phyloP scores from a whole-genome alignment of 2,113 vertebrate species.

The Phylloscopus trochilus region DNA sequence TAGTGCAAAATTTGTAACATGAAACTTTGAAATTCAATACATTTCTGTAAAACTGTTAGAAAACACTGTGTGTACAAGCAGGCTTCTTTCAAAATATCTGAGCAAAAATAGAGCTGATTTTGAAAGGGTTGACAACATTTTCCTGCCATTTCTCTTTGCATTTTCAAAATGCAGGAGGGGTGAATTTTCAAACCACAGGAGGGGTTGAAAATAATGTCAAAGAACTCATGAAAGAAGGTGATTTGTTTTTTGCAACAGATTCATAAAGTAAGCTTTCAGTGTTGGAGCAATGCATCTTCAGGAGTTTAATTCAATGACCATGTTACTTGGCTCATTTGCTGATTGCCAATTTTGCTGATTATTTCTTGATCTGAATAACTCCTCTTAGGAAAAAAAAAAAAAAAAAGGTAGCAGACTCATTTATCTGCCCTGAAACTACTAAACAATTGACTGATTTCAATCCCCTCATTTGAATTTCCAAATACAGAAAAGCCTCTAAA shows the following conservation, averaged over 20 bases:
- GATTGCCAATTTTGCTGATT: neutral
- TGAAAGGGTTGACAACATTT: neutral
- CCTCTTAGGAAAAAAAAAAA: neutral
- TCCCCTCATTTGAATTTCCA: slow-evolving; percentile 24
- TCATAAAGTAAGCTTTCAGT: neutral
- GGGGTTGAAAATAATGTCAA: neutral
- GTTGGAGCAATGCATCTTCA: neutral
- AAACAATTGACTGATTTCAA: slow-evolving; percentile 19
- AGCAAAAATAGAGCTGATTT: neutral
- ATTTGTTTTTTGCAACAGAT: neutral
- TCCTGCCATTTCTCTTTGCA: neutral
- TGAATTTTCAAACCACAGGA: neutral
- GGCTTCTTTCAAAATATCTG: neutral
- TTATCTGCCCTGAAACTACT: neutral
- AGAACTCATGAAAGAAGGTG: neutral
- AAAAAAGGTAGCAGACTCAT: neutral
- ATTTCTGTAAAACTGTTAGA: neutral
- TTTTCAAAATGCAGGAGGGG: neutral
- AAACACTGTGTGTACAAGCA: neutral
- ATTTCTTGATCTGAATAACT: neutral
- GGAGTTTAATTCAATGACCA: neutral
- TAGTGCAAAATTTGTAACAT: neutral
- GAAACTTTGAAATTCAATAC: neutral
- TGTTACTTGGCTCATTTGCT: neutral
- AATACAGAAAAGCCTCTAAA: neutral